phyloP scores from a whole-genome alignment of 2,797 vertebrate species.

The Sebastes taczanowskii region DNA sequence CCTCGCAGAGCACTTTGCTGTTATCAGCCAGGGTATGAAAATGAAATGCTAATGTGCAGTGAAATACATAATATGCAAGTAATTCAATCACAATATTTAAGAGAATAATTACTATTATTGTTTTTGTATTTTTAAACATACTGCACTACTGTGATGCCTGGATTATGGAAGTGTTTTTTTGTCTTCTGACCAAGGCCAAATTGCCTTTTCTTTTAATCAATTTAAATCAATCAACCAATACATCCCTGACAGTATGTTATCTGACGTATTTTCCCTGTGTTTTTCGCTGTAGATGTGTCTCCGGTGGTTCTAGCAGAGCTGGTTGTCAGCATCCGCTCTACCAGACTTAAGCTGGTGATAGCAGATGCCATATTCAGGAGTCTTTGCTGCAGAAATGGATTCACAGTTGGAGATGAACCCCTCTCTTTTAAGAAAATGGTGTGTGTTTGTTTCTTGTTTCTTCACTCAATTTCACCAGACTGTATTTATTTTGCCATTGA shows the following conservation, averaged over 20 bases:
- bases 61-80: not conserved
- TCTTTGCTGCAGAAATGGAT: slow-evolving; percentile 82
- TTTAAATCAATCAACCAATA: not conserved
- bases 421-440: slow-evolving; percentile 92
- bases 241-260: not conserved
- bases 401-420: slow-evolving; percentile 76
- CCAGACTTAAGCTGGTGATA: slow-evolving; percentile 89
- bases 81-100: not conserved
- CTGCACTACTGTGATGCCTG: not conserved
- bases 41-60: not conserved
- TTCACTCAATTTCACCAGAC: not conserved
- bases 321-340: slow-evolving; percentile 84
- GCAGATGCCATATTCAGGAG: slow-evolving; percentile 90
- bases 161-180: not conserved
- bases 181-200: not conserved
- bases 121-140: not conserved
- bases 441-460: slow-evolving; percentile 46
- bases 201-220: not conserved
- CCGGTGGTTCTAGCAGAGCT: slow-evolving; percentile 80
- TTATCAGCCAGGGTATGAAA: slow-evolving; percentile 87
- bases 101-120: not conserved
- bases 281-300: slow-evolving; percentile 80
- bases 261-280: not conserved
- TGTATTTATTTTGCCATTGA: not conserved
- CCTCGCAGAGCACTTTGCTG: slow-evolving; percentile 85